phyloP scores from a whole-genome alignment of 1,140 invertebrate genomes.

The silkworm (Bombyx mori) region DNA sequence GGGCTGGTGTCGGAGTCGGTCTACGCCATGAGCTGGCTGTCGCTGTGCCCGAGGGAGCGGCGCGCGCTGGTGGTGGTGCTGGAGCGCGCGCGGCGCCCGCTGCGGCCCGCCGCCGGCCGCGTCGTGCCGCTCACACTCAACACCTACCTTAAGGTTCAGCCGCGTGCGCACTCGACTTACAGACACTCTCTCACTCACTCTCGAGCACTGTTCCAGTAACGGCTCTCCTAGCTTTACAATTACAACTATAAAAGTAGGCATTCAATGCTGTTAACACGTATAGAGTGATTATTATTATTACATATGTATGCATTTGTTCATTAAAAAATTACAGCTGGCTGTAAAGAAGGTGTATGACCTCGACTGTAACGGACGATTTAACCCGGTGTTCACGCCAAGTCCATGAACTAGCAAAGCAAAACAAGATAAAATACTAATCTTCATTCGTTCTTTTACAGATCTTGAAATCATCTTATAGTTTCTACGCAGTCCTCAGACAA shows the following conservation, averaged over 20 bases:
- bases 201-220: too few relatives aligned
- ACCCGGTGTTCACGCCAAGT: background rate
- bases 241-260: too few relatives aligned
- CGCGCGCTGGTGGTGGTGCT: constrained; percentile 42
- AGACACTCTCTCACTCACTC: background rate
- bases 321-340: background rate
- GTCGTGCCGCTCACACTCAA: constrained; percentile 52
- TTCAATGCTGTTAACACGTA: too few relatives aligned
- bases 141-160: constrained; percentile 43
- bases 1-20: constrained; percentile 26
- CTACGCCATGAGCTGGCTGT: constrained; percentile 36
- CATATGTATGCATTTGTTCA: background rate
- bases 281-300: background rate
- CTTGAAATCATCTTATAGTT: constrained; percentile 50
- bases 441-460: constrained; percentile 27
- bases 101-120: constrained; percentile 43
- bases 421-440: background rate
- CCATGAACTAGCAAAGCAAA: background rate
- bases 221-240: too few relatives aligned
- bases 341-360: background rate
- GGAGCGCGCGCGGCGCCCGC: constrained; percentile 40
- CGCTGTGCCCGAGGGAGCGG: constrained; percentile 16
- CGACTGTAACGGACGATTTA: constrained; percentile 14
- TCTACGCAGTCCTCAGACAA: constrained; percentile 50
- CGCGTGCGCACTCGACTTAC: background rate